Evolutionary conservation across 23 tunicate species (phyloP).

Genomic region (Halocynthia roretzi): DNA sequence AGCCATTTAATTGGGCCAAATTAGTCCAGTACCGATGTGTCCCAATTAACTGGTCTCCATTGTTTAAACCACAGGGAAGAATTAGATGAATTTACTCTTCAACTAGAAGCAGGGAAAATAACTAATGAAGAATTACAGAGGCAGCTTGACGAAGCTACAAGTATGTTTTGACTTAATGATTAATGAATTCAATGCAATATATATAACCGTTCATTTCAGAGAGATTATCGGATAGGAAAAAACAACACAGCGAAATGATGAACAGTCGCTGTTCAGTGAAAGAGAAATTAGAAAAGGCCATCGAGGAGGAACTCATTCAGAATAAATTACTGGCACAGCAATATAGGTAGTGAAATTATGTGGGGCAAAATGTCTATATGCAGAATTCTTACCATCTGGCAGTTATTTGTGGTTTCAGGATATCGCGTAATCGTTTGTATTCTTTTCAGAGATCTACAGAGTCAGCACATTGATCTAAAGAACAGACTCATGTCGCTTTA

Average conservation of each 20-base stretch:
- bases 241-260: constrained; percentile 51
- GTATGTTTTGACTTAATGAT: constrained; percentile 4
- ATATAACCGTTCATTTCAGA: constrained; percentile 9
- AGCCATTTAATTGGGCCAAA: no score
- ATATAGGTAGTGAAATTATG: constrained; percentile 48
- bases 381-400: neutral
- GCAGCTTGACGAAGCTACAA: constrained; percentile 58
- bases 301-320: constrained; percentile 31
- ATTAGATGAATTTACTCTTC: constrained; percentile 43
- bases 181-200: neutral
- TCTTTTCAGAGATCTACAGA: constrained; percentile 55
- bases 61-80: constrained; percentile 27
- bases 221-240: constrained; percentile 48
- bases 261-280: constrained; percentile 40
- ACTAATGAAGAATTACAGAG: constrained; percentile 34
- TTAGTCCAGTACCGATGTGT: no score
- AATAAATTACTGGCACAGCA: constrained; percentile 50
- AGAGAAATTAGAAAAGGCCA: constrained; percentile 29
- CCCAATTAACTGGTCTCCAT: no score
- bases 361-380: neutral
- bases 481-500: constrained; percentile 72
- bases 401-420: no score
- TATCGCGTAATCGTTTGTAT: no score
- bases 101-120: constrained; percentile 38
- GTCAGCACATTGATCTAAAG: constrained; percentile 74